Evolutionary conservation across 2,797 vertebrate genomes (phyloP), one percentile per base, ranked within the genome.

Genomic region (Lutjanus argentimaculatus): DNA sequence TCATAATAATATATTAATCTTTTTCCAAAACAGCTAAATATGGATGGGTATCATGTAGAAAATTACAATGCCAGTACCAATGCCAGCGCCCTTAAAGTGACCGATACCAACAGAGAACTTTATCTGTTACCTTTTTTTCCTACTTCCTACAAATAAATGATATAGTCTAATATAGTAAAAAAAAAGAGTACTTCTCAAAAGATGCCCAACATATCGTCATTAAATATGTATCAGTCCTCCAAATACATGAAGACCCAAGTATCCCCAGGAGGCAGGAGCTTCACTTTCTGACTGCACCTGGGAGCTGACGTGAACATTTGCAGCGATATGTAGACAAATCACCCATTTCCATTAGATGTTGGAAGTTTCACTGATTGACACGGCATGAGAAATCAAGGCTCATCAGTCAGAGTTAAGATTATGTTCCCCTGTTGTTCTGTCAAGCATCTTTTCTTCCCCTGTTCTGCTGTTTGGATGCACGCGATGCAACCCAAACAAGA

Each of bases 391-490:
- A 73, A 71, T 78, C 68, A 62, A 11, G 72, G 67, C 64, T 80
- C 13, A 36, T 76, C 63, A 77, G 67, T 84, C 53, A 45, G 16
- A 70, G 67, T 65, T 51, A 13, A 57, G 57, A 53, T 67, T 8
- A 66, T 22, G 17, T 70, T 70, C 30, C 30, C 10, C 14, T 76
- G 73, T 65, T 75, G 13, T 69, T 85, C 65, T 42, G 21, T 79
- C 8, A 69, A 79, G 67, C 67, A 64, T 55, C 16, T 45, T 58
- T 49, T 56, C 14, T 36, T 25, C 52, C 14, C 21, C 13, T 10
- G 11, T 67, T 71, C 57, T 55, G n/a, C 63, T 88, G 45, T 76
- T 85, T 76, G 61, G 48, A 72, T 66, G n/a, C 72, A 52, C 17
- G 51, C 62, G 30, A 70, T n/a, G 30, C 75, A 22, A 17, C 66